Base-by-base conservation (phyloP, 1,140 invertebrate genomes). In the Arctopsyche grandis region DNA sequence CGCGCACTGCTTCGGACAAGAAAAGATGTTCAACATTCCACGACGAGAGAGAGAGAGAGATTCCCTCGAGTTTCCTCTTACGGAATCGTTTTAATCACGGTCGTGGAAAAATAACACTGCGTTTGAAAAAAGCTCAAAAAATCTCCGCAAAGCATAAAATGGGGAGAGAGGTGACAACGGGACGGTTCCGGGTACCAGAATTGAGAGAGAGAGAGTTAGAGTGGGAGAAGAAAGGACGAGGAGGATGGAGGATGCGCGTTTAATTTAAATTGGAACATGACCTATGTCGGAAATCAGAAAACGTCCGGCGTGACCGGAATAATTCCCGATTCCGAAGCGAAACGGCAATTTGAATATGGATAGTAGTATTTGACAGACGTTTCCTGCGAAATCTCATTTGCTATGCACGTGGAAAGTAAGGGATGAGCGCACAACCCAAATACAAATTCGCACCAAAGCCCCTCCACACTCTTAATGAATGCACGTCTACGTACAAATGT, bases 261-360 rank as follows among this genome's bases (percentile, higher is more conserved):
- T 69, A 73, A 71, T 78, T 78, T 71, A 69, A 78, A 71, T 78
- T 73, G 66, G 77, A 70, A 78, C 77, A 73, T 70, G 77, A 71
- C 77, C 66, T 78, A 73, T 58, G 69, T 69, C 66, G 69, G 69
- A 78, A 78, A 78, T 78, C 77, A 52, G 69, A 69, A 52, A 52
- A 52, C 22, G 44, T 56, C 44, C 71, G 12, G 7, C 75, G 75
- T 77, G 75, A 77, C 75, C 48, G 16, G 75, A 77, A 77, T 77
- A 46, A 21, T 66, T 66, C 63, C 19, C 75, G 60, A 76, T 76
- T 22, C 38, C 46, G 52, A 29, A 26, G 10, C 38, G 14, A 44
- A 38, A 16, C 44, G 71, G n/a, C 22, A 56, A 56, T 74, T 74
- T 56, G 46, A 74, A 56, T 74, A 74, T 29, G 24, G 71, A 52